Evolutionary conservation across 1,140 invertebrate species (phyloP), one percentile per base, ranked within the genome.

Genomic region (Zaprionus inermis): DNA sequence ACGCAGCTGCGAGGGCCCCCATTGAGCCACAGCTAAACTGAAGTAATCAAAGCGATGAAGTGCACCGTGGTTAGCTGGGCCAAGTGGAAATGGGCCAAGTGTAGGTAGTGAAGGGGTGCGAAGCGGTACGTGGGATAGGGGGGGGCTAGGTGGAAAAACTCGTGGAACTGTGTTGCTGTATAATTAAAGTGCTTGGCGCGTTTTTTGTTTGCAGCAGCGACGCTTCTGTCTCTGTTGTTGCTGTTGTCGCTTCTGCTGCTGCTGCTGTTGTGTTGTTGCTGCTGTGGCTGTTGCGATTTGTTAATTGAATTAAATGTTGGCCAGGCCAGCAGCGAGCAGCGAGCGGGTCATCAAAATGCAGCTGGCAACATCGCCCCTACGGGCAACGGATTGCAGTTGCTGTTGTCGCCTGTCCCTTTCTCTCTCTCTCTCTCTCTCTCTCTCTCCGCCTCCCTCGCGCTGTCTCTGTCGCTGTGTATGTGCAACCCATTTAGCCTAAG

Each of bases 301-400:
- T 89, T 89, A 88, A 88, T 89, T 88, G 74, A 88, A 88, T 88
- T 88, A 89, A 88, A 89, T 84, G 80, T 63, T 79, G 76, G 78
- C 64, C 75, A 69, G 51, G 67, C 59, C 24, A 28, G 24, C 24
- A 28, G 24, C 24, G 24, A 63, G 55, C 54, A 58, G 63, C 22
- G 71, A 76, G 76, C 66, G 79, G 79, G 83, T 80, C 83, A 88
- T 88, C 80, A 89, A 84, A 89, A 88, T 88, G 84, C 83, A 88
- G 71, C 73, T 60, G 71, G 66, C 66, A 66, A 66, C 30, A 52
- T 49, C 34, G 65, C 65, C 66, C 51, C 66, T 46, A 30, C 66
- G 72, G 66, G 66, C 66, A 38, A 56, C 38, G 57, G 36, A 59
- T 60, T 68, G 44, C 63, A 66, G 16, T 54, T 22, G 12, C 34